A percentile compares a stretch with the other conserved stretches of the same genome.
Conservation (phyloP, 2,797 vertebrate species). For the Luscinia megarhynchos region DNA sequence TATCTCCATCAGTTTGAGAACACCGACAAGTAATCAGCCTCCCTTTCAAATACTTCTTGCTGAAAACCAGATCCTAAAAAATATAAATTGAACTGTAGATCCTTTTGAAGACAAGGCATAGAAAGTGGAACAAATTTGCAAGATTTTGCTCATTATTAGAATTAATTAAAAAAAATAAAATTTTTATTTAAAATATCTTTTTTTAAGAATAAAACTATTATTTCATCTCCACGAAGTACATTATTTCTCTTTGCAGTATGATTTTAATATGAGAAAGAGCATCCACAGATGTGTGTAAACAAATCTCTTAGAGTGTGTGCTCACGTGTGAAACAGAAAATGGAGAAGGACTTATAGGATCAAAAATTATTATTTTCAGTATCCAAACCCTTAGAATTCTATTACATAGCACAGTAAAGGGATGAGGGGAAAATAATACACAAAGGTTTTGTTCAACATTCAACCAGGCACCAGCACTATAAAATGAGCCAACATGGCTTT, state of each 20-base stretch:
- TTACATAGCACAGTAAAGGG: background rate
- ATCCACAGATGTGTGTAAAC: background rate
- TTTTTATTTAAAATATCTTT: background rate
- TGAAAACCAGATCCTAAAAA: background rate
- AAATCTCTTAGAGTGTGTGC: background rate
- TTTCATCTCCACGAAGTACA: background rate
- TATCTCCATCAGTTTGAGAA: background rate
- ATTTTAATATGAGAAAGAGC: background rate
- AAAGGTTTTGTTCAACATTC: background rate
- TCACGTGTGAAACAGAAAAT: background rate
- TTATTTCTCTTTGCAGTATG: background rate
- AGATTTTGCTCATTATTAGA: background rate
- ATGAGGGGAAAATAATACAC: background rate
- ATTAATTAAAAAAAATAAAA: background rate
- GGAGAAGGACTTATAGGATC: background rate
- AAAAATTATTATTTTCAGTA: constrained; percentile 5
- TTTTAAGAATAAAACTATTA: background rate
- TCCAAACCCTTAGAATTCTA: background rate
- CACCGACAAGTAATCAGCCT: background rate
- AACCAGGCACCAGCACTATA: background rate
- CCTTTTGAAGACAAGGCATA: background rate
- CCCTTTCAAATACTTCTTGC: background rate
- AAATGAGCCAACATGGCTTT: rapidly evolving
- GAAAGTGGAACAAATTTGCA: background rate
- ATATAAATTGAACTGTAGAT: background rate